Percentiles rank a stretch among this genome's conserved stretches.
These are phyloP conservation scores for Phycodurus eques DNA, from an alignment of 2,113 vertebrate species.

Conservation along the genomic window DNA sequence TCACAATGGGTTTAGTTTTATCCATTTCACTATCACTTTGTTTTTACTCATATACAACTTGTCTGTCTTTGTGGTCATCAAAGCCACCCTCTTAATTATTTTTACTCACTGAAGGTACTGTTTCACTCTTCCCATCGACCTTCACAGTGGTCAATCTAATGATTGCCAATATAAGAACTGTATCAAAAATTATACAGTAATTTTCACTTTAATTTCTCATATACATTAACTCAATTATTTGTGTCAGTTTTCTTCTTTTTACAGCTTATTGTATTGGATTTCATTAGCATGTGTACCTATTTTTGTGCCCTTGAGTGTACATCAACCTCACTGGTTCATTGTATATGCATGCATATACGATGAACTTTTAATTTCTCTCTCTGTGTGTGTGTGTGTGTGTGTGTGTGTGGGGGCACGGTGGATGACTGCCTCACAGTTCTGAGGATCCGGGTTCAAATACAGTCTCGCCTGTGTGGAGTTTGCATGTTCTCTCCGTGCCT, in stretches of 20 bases:
- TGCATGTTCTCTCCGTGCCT: no score
- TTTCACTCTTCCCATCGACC: constrained; percentile 21
- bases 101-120: constrained; percentile 23
- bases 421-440: no score
- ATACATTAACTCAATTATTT: not conserved
- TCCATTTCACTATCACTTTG: constrained; percentile 38
- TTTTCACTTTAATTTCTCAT: not conserved
- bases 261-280: not conserved
- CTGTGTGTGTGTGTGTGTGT: no score
- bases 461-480: no score
- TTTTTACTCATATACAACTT: constrained; percentile 39
- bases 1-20: constrained; percentile 30
- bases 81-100: constrained; percentile 23
- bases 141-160: not conserved
- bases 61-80: constrained; percentile 27
- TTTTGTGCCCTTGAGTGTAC: not conserved
- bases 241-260: not conserved
- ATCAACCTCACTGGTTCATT: constrained; percentile 21
- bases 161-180: not conserved
- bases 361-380: no score
- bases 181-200: not conserved
- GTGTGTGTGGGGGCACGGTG: no score
- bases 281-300: not conserved
- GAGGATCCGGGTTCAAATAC: no score
- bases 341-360: not conserved